phyloP scores from a whole-genome alignment of 1,140 invertebrate species.

The Pararge aegeria region DNA sequence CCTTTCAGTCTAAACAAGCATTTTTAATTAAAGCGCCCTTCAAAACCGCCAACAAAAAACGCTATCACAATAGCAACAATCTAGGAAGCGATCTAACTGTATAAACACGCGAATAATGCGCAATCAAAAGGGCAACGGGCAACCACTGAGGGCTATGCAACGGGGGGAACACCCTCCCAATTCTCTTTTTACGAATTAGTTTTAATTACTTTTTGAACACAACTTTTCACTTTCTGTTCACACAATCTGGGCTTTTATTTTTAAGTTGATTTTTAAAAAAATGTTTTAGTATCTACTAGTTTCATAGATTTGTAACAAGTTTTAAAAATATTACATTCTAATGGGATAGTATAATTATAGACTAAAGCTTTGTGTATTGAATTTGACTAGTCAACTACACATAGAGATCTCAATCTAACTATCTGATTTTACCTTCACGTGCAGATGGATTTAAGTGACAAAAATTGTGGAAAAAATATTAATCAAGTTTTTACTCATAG shows the following conservation, averaged over 20 bases:
- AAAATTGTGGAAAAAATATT: no score
- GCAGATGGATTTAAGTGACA: no score
- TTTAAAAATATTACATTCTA: neutral
- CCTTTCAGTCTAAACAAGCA: slow-evolving; percentile 56
- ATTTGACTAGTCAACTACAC: no score
- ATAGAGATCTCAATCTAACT: no score
- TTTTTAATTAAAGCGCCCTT: slow-evolving; percentile 77
- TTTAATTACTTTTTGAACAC: slow-evolving; percentile 56
- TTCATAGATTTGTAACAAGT: neutral
- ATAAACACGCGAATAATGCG: slow-evolving; percentile 76
- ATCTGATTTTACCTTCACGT: no score
- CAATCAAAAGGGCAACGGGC: slow-evolving; percentile 75
- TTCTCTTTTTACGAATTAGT: slow-evolving; percentile 55
- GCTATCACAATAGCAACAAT: slow-evolving; percentile 76
- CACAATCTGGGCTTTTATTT: slow-evolving; percentile 12
- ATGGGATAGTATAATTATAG: neutral
- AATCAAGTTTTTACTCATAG: no score
- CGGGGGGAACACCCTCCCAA: slow-evolving; percentile 26
- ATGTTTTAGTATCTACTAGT: neutral
- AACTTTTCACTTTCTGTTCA: slow-evolving; percentile 22
- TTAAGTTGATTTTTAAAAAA: neutral
- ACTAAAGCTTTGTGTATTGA: neutral
- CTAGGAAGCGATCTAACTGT: slow-evolving; percentile 77
- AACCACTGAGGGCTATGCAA: slow-evolving; percentile 46
- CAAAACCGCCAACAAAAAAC: slow-evolving; percentile 69